Percentiles rank a stretch among this genome's conserved stretches.
These are phyloP conservation scores for Pyrrhia umbra DNA, from an alignment of 2,888 invertebrate species.

Conservation along the genomic window DNA sequence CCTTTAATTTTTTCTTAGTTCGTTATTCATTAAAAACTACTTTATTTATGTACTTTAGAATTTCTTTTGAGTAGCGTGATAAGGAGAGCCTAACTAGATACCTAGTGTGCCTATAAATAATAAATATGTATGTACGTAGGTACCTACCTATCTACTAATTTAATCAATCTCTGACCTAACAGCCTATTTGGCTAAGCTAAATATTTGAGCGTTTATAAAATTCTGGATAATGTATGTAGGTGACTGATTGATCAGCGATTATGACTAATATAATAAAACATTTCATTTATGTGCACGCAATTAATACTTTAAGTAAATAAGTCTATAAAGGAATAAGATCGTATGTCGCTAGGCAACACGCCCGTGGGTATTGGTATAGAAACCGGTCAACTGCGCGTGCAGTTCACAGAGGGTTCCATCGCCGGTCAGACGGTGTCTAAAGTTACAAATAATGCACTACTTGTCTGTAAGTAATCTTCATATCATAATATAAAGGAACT, in stretches of 20 bases:
- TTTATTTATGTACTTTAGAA: not conserved
- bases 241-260: no score
- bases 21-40: not conserved
- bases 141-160: no score
- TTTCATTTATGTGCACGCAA: no score
- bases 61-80: not conserved
- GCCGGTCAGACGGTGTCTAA: conserved; percentile 39
- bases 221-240: no score
- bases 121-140: no score
- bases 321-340: conserved; percentile 37
- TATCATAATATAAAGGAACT: conserved; percentile 30
- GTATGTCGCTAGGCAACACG: conserved; percentile 55
- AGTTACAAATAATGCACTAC: conserved; percentile 61
- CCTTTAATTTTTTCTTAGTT: conserved; percentile 1
- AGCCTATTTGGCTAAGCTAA: no score
- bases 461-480: conserved; percentile 52
- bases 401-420: conserved; percentile 51
- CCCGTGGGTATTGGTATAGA: conserved; percentile 46
- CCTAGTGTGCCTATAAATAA: no score
- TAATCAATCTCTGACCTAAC: no score
- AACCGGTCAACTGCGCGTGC: conserved; percentile 59
- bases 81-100: not conserved
- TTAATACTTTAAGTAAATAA: conserved; percentile 33
- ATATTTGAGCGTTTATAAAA: no score
- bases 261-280: no score